Percentiles rank a stretch among this genome's conserved stretches.
Conservation (phyloP, 2,113 vertebrate species). For the Caranx melampygus region DNA sequence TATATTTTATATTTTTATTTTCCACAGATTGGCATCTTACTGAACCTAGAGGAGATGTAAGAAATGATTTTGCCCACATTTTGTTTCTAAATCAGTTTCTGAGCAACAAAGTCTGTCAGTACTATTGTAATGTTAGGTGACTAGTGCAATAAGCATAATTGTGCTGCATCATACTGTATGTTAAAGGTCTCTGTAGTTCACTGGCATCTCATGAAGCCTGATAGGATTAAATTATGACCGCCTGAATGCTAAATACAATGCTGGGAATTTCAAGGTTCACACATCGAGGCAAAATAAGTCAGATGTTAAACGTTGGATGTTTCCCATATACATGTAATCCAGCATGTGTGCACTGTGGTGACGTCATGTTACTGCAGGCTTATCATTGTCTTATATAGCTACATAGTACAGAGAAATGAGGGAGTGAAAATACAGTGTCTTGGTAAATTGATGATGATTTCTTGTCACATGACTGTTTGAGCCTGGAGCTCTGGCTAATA, state of each 20-base stretch:
- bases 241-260: not conserved
- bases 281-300: not conserved
- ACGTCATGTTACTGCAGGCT: too few relatives aligned
- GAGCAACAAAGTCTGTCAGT: not conserved
- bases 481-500: too few relatives aligned
- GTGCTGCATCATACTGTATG: not conserved
- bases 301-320: not conserved
- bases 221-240: not conserved
- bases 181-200: slow-evolving; percentile 11
- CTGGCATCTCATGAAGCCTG: not conserved
- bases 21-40: not conserved
- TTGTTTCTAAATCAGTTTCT: not conserved
- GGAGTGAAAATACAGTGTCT: too few relatives aligned
- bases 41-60: not conserved
- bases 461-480: too few relatives aligned
- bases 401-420: not conserved
- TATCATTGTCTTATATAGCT: not conserved
- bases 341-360: not conserved
- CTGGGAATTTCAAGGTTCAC: slow-evolving; percentile 23
- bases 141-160: not conserved
- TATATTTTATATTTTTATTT: not conserved
- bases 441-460: too few relatives aligned
- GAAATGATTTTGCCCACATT: not conserved
- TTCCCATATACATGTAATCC: not conserved
- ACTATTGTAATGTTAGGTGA: not conserved